phyloP scores from a whole-genome alignment of 1,140 invertebrate species.

The Cecropterus lyciades region DNA sequence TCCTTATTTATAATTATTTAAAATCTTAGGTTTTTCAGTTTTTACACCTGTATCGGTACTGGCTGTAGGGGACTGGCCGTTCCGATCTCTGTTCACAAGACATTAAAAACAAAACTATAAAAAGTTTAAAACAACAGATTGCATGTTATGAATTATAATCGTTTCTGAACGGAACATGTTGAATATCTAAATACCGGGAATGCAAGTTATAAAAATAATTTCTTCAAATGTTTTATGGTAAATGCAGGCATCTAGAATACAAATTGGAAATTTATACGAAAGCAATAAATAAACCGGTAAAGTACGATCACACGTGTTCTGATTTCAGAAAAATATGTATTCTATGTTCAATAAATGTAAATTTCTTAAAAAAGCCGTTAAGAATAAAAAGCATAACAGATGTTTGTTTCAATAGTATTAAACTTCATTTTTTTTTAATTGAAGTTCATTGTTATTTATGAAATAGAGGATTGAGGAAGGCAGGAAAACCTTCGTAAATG shows the following conservation, averaged over 20 bases:
- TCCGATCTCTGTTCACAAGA: constrained; percentile 1
- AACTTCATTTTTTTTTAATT: background rate
- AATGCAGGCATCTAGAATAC: constrained; percentile 42
- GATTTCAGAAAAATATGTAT: constrained; percentile 7
- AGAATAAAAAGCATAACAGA: background rate
- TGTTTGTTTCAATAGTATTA: background rate
- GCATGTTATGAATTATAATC: constrained; percentile 6
- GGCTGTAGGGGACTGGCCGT: background rate
- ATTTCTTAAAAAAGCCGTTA: background rate
- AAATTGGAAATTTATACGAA: constrained; percentile 44
- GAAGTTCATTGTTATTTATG: no score
- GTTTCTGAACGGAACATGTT: background rate
- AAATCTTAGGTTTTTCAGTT: no score
- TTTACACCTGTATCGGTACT: no score
- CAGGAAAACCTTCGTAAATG: constrained; percentile 6
- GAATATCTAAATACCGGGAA: background rate
- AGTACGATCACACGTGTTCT: constrained; percentile 21
- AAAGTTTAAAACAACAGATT: background rate
- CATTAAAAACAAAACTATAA: no score
- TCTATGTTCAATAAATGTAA: constrained; percentile 14
- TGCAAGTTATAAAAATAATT: constrained; percentile 28
- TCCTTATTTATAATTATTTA: no score
- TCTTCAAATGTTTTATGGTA: constrained; percentile 20
- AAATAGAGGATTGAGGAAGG: background rate
- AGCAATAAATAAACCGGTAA: constrained; percentile 19